These are phyloP conservation scores for Stichopus chloronotus DNA, from an alignment of 35 echinoderm and acorn worm genomes.

Conservation along the genomic window DNA sequence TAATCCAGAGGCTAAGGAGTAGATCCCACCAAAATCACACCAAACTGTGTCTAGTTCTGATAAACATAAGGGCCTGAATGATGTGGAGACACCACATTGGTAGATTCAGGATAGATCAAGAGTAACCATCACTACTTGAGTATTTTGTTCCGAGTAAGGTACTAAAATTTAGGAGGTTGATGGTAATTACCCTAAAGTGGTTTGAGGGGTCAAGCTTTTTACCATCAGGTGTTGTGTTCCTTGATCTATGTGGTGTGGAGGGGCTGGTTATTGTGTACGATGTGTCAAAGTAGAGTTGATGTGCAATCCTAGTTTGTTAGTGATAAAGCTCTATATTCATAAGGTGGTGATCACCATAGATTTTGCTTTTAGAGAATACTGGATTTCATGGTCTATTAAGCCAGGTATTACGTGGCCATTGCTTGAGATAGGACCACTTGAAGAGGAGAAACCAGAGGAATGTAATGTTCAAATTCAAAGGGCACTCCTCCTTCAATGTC, in stretches of 20 bases:
- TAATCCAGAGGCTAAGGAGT: conserved; percentile 9
- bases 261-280: conserved; percentile 15
- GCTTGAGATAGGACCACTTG: neutral
- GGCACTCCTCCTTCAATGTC: neutral
- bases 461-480: neutral
- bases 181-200: neutral
- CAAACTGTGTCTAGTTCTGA: neutral
- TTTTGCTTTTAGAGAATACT: conserved; percentile 39
- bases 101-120: conserved; percentile 53
- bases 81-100: neutral
- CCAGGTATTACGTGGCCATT: conserved; percentile 51
- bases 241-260: conserved; percentile 32
- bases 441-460: neutral
- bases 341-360: conserved; percentile 40
- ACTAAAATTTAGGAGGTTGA: neutral
- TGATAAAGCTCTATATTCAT: conserved; percentile 44
- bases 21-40: neutral
- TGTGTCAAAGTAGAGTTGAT: conserved; percentile 34
- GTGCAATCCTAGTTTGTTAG: conserved; percentile 43
- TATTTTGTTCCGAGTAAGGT: conserved; percentile 4
- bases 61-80: neutral
- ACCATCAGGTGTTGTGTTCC: neutral
- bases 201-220: neutral
- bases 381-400: conserved; percentile 18
- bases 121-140: conserved; percentile 27